Conservation (phyloP, 2,888 invertebrate genomes). For the Drosophila longiperda region DNA sequence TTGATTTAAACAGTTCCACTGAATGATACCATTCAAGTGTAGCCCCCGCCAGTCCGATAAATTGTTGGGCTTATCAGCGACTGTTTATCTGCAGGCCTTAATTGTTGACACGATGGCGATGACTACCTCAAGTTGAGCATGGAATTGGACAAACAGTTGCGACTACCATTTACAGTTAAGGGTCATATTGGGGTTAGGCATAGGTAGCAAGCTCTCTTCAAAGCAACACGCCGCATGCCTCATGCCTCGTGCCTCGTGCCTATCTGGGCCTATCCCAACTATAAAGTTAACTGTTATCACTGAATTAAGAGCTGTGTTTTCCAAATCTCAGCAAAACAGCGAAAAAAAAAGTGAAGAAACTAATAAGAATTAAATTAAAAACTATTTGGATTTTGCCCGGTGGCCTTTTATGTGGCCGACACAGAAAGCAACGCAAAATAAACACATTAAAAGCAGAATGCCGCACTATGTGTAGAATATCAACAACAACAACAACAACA, state of each 20-base stretch:
- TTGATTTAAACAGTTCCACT: constrained; percentile 18
- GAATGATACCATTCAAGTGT: neutral
- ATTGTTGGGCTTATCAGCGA: constrained; percentile 40
- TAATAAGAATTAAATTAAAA: constrained; percentile 71
- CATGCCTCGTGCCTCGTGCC: neutral
- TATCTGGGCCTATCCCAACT: constrained; percentile 50
- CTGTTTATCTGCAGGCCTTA: constrained; percentile 32
- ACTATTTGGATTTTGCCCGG: constrained; percentile 61
- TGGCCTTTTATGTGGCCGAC: constrained; percentile 67
- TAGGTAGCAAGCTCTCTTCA: constrained; percentile 36
- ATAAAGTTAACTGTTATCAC: constrained; percentile 34
- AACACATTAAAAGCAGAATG: constrained; percentile 76
- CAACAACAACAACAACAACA: constrained; percentile 25
- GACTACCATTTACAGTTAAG: constrained; percentile 42
- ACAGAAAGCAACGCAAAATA: constrained; percentile 41
- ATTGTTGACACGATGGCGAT: constrained; percentile 42
- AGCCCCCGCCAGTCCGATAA: constrained; percentile 17
- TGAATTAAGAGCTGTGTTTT: constrained; percentile 10
- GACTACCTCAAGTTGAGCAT: constrained; percentile 31
- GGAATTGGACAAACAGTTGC: constrained; percentile 18
- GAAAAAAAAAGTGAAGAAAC: constrained; percentile 23
- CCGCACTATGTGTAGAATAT: constrained; percentile 37
- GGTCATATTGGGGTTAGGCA: constrained; percentile 27
- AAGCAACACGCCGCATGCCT: constrained; percentile 15
- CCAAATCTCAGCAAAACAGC: constrained; percentile 27